Evolutionary conservation across 1,140 invertebrate genomes (phyloP).

Genomic region (Oncopeltus fasciatus): DNA sequence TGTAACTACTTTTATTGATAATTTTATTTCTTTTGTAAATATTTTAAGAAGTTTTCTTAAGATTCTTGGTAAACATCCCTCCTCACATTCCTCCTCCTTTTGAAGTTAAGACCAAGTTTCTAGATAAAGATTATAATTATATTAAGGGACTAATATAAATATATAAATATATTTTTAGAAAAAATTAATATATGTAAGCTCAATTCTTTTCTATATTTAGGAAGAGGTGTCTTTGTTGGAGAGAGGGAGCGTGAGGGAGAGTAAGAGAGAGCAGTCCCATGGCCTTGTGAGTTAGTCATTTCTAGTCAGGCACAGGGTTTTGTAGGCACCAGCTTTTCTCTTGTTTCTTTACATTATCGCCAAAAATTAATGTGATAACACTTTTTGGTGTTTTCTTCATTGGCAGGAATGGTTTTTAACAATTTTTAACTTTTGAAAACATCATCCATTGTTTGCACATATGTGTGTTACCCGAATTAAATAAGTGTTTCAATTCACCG

Average conservation of each 20-base stretch:
- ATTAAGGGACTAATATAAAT: neutral
- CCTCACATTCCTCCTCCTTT: neutral
- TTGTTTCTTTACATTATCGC: neutral
- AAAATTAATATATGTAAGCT: constrained; percentile 1
- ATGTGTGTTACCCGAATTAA: too few relatives aligned
- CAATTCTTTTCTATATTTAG: constrained; percentile 7
- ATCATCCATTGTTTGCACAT: too few relatives aligned
- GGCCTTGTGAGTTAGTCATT: constrained; percentile 9
- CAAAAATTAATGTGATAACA: constrained; percentile 6
- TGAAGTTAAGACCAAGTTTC: constrained; percentile 6
- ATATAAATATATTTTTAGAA: constrained; percentile 8
- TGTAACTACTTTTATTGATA: neutral
- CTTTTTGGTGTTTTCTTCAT: neutral
- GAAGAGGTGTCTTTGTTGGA: neutral
- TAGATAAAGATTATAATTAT: constrained; percentile 1
- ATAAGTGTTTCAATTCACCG: too few relatives aligned
- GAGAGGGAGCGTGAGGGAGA: neutral
- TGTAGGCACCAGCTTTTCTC: neutral
- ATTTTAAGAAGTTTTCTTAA: neutral
- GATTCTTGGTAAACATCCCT: neutral
- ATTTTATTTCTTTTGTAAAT: neutral
- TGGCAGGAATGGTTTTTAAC: too few relatives aligned
- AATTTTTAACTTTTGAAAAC: too few relatives aligned
- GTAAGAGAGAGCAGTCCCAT: constrained; percentile 1
- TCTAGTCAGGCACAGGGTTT: constrained; percentile 9